Evolutionary conservation across 2,888 invertebrate genomes (phyloP), one percentile per base, ranked within the genome.

Genomic region (Ophioninae sp.): DNA sequence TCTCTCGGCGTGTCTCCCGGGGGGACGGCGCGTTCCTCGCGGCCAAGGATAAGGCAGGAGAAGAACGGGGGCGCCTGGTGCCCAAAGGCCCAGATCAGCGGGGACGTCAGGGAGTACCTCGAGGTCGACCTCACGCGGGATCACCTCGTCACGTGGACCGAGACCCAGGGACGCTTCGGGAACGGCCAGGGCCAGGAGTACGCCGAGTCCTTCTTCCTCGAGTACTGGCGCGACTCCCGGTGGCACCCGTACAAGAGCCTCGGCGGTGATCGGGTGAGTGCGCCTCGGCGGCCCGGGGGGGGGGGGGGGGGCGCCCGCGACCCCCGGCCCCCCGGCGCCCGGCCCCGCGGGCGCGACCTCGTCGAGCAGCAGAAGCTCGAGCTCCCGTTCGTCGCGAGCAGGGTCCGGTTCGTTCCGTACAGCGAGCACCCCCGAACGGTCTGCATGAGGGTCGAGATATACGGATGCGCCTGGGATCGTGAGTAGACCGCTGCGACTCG

Each of bases 41-140:
- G 30, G 3, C 2, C 2, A 72, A 98, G 98, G 92, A 95, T 98
- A 87, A 95, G 97, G 9, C 96, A 96, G 74, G 98, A 98, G 91
- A 95, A 96, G 87, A 96, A 96, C 85, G 97, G 98, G 0, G 98
- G 98, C 0, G 98, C 98, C 0, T 98, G 98, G 98, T 98, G 98
- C 93, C 98, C 98, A 9, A 96, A 96, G 90, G 96, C 96, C 0
- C 95, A 96, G 90, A 97, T 97, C 87, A 95, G 95, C 87, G 95
- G 95, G 76, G 95, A 95, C 79, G 95, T 96, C 81, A 95, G 96
- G 17, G 98, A 98, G 91, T 98, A 95, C 93, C 94, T 98, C 69
- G 97, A 98, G 93, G 95, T 97, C 73, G 96, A 98, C 90, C 94
- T 98, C 64, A 95, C 94, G 23, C 94, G 94, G 80, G 95, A 96